Base-by-base conservation (phyloP, 2,797 vertebrate species). In the Meda fulgida region DNA sequence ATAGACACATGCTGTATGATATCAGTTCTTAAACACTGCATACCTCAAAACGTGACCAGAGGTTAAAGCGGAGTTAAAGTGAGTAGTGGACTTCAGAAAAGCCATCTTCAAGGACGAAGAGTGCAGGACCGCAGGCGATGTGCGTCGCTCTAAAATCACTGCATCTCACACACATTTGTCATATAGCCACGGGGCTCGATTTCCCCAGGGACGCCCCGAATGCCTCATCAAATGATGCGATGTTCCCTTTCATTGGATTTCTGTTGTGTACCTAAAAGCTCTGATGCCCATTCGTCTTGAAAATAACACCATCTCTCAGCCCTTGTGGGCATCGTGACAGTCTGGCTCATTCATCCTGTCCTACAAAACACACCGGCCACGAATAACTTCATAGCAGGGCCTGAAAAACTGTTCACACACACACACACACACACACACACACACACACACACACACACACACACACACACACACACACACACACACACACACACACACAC, bases 201-300 rank as follows among this genome's bases (percentile, higher is more conserved):
- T 91, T 92, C 89, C 89, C 87, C 78, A 0, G 91, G 93, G 94
- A 94, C 92, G 91, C 92, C 93, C 93, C 86, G 91, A 94, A 93
- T 91, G 94, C 94, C 92, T 94, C 94, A 95, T 94, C 94, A 95
- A 94, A 95, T 94, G 93, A 95, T 94, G 92, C 92, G 87, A 93
- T 93, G 93, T 95, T 95, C 92, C 93, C 90, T 94, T 94, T 94
- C 93, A 87, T 91, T 93, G 93, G 92, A 91, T 94, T 94, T 94
- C 92, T 95, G 92, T 94, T 94, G 93, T 95, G 94, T 95, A 93
- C 93, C 94, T 94, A 93, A 95, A 95, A 94, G 92, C 93, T 93
- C 91, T 82, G 70, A 93, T 92, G 92, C 92, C 92, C 94, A 95
- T 95, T 94, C 92, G 92, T 95, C 94, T 95, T 93, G 93, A 93